Conservation (phyloP, 1,140 invertebrate genomes). For the Pogonomyrmex barbatus region DNA sequence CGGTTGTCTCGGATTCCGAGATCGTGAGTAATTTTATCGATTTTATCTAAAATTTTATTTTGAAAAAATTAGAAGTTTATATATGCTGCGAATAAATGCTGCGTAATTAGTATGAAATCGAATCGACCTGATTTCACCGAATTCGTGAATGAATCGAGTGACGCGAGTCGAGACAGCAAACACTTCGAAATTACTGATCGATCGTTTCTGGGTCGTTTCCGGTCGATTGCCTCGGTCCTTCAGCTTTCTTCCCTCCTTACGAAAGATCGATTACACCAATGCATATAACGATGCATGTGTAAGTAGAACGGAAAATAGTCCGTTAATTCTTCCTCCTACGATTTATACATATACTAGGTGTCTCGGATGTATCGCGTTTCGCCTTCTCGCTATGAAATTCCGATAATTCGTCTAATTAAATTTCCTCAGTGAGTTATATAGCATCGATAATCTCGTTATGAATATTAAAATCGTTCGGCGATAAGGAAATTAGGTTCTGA, state of each 20-base stretch:
- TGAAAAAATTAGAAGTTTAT: too few species aligned
- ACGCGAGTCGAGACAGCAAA: background rate
- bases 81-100: background rate
- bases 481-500: background rate
- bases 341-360: background rate
- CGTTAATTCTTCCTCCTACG: background rate
- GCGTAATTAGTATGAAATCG: background rate
- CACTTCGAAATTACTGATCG: background rate
- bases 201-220: background rate
- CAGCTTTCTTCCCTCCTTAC: constrained; percentile 16
- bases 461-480: background rate
- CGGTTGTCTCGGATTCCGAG: background rate
- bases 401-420: background rate
- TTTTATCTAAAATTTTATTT: too few species aligned
- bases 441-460: background rate
- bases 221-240: background rate
- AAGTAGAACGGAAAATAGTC: background rate
- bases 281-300: background rate
- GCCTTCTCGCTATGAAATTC: background rate
- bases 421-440: background rate
- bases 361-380: background rate
- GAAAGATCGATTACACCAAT: background rate
- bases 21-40: background rate
- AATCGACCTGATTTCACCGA: background rate
- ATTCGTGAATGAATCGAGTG: background rate